Base-by-base conservation (phyloP, 2,888 invertebrate genomes). In the Chymomyza fuscimana region DNA sequence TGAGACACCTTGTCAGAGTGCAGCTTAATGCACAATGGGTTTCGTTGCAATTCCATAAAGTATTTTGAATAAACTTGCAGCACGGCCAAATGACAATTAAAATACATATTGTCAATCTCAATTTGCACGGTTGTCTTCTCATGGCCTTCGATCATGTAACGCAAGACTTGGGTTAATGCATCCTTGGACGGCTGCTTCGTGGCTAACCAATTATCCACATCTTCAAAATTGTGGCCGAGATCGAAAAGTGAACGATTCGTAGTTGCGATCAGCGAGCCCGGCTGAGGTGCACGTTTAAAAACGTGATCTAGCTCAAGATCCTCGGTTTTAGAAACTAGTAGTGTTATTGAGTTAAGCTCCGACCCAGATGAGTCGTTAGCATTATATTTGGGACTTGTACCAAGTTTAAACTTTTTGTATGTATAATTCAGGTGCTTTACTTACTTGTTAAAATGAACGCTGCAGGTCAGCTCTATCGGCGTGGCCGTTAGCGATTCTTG, bases 1-100 rank as follows among this genome's bases (percentile, higher is more conserved):
- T 93, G 91, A 1, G 93, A 92, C 1, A 94, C 93, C 65, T 89
- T 92, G 12, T 89, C 82, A 91, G 69, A 61, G 0, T 79, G 79
- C 16, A 84, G 59, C 0, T 73, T 70, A 0, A 87, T 67, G 12
- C 80, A 63, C 0, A 76, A 40, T 0, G 78, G 78, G 29, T 40
- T 12, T 69, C 10, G 7, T 32, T 32, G 32, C 0, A 82, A 61
- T 46, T 89, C 78, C 76, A 81, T 79, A 63, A 91, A 90, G 69
- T 82, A 90, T 6, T 81, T 79, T 0, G 91, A 91, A 69, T 91
- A 91, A 15, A 82, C 81, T 65, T 89, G 90, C 63, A 91, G 65
- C 1, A 90, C 89, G 59, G 87, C 69, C 65, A 88, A 72, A 72
- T 90, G 89, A 36, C 89, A 90, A 62, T 87, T 82, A 54, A 90